Conservation (phyloP, 2,797 vertebrate genomes). For the Hybognathus amarus region DNA sequence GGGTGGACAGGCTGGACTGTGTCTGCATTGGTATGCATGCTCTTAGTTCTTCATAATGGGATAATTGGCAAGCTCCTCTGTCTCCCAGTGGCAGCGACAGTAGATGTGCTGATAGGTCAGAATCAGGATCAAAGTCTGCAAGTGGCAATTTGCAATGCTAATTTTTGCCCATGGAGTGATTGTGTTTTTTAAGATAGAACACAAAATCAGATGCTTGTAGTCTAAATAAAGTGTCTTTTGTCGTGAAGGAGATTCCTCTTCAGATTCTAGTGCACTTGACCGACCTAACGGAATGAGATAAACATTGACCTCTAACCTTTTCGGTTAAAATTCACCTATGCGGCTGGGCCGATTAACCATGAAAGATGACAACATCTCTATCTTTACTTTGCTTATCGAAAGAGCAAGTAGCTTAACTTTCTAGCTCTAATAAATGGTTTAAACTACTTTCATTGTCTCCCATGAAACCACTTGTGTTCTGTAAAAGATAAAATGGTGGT, state of each 20-base stretch:
- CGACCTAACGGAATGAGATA: slow-evolving; percentile 65
- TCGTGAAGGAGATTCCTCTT: slow-evolving; percentile 67
- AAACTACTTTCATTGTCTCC: slow-evolving; percentile 34
- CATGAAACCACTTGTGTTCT: background rate
- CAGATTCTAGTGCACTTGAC: slow-evolving; percentile 72
- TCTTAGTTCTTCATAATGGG: slow-evolving; percentile 73
- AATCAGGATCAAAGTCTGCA: slow-evolving; percentile 76
- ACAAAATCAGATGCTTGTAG: slow-evolving; percentile 72
- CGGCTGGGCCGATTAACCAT: background rate
- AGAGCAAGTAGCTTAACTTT: slow-evolving; percentile 14
- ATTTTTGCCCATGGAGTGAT: slow-evolving; percentile 74
- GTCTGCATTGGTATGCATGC: slow-evolving; percentile 72
- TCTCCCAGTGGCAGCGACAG: slow-evolving; percentile 62
- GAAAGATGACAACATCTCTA: background rate
- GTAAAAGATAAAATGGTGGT: background rate
- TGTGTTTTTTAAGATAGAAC: slow-evolving; percentile 73
- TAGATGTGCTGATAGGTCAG: slow-evolving; percentile 78
- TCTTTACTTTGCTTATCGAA: slow-evolving; percentile 14
- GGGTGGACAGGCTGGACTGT: slow-evolving; percentile 50
- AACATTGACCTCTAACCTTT: slow-evolving; percentile 66
- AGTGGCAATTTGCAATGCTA: slow-evolving; percentile 78
- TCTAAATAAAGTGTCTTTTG: slow-evolving; percentile 72
- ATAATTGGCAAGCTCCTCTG: slow-evolving; percentile 77
- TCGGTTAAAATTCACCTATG: background rate
- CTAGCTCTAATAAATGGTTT: background rate